These are phyloP conservation scores for Apis laboriosa DNA, from an alignment of 1,140 invertebrate species.

Conservation along the genomic window DNA sequence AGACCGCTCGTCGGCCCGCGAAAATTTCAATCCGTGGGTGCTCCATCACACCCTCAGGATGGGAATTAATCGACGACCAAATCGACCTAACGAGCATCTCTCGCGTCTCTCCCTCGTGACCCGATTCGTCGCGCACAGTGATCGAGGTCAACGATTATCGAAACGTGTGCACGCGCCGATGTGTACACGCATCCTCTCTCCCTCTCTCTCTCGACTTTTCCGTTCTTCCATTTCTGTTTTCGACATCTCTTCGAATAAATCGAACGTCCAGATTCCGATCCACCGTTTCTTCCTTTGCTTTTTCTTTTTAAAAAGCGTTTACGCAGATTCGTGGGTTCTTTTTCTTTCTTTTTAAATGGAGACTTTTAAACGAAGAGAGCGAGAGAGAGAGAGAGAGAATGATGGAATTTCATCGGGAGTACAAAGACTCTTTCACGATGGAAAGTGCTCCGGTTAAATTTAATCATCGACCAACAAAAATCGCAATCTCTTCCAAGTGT, in stretches of 20 bases:
- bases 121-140: conserved; percentile 15
- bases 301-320: neutral
- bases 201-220: neutral
- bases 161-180: neutral
- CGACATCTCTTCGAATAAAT: neutral
- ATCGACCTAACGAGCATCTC: conserved; percentile 15
- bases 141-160: conserved; percentile 43
- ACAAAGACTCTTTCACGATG: neutral
- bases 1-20: conserved; percentile 4
- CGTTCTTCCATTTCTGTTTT: neutral
- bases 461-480: conserved; percentile 16
- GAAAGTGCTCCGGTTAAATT: conserved; percentile 9
- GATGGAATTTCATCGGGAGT: neutral
- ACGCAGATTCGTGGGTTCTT: too few relatives aligned
- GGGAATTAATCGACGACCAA: conserved; percentile 38
- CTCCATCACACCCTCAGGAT: conserved; percentile 16
- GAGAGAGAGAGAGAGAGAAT: neutral
- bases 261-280: too few relatives aligned
- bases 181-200: too few relatives aligned
- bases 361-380: too few relatives aligned
- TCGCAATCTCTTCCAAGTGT: conserved; percentile 10
- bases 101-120: conserved; percentile 28
- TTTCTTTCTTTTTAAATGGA: too few relatives aligned
- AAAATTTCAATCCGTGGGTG: conserved; percentile 33
- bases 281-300: neutral